Base-by-base conservation (phyloP, 2,888 invertebrate species). In the Caenorhabditis uteleia region DNA sequence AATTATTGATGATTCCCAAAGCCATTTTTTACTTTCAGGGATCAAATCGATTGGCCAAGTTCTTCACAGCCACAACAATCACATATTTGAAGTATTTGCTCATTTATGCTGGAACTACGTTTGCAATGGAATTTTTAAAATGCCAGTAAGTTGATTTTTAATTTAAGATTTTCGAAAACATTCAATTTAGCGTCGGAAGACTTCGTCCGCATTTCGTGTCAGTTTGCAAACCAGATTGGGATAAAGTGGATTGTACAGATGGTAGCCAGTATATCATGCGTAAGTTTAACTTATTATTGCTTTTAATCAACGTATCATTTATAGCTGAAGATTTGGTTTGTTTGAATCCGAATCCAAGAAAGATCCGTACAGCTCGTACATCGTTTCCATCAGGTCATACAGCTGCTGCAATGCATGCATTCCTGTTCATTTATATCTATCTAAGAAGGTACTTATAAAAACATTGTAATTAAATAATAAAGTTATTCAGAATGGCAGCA, bases 151-250 rank as follows among this genome's bases (percentile, higher is more conserved):
- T 47, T 38, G 25, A 33, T 39, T 16, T n/a, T 8, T 20, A 16
- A 25, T 3, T 4, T 23, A 2, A 0, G 6, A 20, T 31, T 40
- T 45, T 44, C 40, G 3, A 8, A 14, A 7, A 7, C 5, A 14
- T 39, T 4, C 29, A 39, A 40, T 53, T 34, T 53, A 64, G 62
- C 29, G 89, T 95, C 68, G 97, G 97, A 39, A 88, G 95, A 56
- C 85, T 95, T 70, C 87, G 97, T 74, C 97, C 97, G 31, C 94
- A 98, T 86, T 98, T 97, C 86, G 88, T 93, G 82, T 88, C 88
- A 70, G 89, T 94, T 1, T 98, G 97, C 83, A 86, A 88, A 53
- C 95, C 95, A 10, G 79, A 82, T 53, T 77, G 74, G 73, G 58
- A 62, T 2, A 56, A 68, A 42, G 65, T 77, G 33, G 74, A 75